Evolutionary conservation across 2,113 vertebrate genomes (phyloP).

Genomic region (Hypomesus transpacificus): DNA sequence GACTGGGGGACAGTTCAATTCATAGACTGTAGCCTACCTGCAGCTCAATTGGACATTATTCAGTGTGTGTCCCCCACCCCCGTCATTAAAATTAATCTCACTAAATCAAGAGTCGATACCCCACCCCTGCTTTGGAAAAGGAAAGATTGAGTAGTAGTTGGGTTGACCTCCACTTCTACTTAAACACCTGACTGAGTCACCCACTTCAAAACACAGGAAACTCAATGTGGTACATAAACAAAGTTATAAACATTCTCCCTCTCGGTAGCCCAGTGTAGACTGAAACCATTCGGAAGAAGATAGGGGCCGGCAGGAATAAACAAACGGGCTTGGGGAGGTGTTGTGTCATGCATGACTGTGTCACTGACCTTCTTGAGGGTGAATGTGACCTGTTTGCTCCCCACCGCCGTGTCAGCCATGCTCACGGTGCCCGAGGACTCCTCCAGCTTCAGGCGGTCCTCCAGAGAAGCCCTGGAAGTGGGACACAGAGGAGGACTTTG

Average conservation of each 20-base stretch:
- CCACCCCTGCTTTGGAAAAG: no score
- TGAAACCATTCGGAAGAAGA: background rate
- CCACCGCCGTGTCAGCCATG: slow-evolving; percentile 81
- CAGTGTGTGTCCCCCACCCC: no score
- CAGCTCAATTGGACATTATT: no score
- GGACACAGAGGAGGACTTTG: background rate
- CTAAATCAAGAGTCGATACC: no score
- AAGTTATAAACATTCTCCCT: no score
- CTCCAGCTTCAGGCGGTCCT: slow-evolving; percentile 87
- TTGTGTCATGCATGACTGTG: background rate
- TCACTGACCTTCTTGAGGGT: slow-evolving; percentile 85
- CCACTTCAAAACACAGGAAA: no score
- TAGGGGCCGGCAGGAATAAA: background rate
- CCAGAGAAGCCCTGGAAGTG: slow-evolving; percentile 82
- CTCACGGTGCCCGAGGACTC: slow-evolving; percentile 75
- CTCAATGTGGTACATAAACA: no score
- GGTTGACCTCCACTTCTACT: no score
- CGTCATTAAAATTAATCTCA: no score
- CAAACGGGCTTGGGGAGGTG: background rate
- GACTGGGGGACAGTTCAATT: slow-evolving; percentile 69
- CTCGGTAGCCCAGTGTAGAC: background rate
- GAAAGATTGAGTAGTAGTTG: no score
- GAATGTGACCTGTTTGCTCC: slow-evolving; percentile 96
- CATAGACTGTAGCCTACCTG: no score
- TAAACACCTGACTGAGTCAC: no score